Evolutionary conservation across 2,797 vertebrate genomes (phyloP), one percentile per base, ranked within the genome.

Genomic region (Cyclura pinguis): DNA sequence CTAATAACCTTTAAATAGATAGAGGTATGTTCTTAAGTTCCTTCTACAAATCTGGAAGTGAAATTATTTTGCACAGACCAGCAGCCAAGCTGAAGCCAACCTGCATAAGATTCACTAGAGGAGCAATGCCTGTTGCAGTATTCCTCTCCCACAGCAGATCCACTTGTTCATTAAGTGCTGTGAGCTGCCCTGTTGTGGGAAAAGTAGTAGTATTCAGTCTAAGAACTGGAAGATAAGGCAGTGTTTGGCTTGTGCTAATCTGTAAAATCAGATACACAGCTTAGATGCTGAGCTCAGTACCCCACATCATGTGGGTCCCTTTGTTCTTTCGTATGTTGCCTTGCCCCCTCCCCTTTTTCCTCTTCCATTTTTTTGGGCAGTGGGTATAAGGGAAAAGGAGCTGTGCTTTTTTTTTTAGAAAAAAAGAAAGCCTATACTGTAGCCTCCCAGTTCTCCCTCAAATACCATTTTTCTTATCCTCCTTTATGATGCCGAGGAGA

Each of bases 401-500:
- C 64, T 84, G 10, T 52, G 32, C 0, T 88, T 59, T 50, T 47
- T 47, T 47, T 47, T 47, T 47, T 47, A 47, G 74, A 24, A 0
- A 38, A 16, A 32, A 73, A 94, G 42, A 47, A 78, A 57, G 55
- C 29, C 87, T 87, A 55, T 88, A 87, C 77, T 69, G 3, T 59
- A 0, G 0, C 86, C 96, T 77, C 87, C 22, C 83, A 91, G 91
- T 92, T 95, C 93, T 94, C 91, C 93, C 95, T 95, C n/a, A 92
- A 96, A 95, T 5, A 38, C 90, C 92, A 95, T 96, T 97, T 98
- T 97, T 95, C 96, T 96, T 95, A 95, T 96, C 87, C 89, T 94
- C 92, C 93, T 97, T 98, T 98, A 98, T 96, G 97, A 96, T 94
- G 95, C 97, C 95, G 35, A 97, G 94, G 97, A 98, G 97, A 97